Percentiles rank a stretch among this genome's conserved stretches.
phyloP scores from a whole-genome alignment of 2,888 invertebrate species.

The Criorhina ranunculi region DNA sequence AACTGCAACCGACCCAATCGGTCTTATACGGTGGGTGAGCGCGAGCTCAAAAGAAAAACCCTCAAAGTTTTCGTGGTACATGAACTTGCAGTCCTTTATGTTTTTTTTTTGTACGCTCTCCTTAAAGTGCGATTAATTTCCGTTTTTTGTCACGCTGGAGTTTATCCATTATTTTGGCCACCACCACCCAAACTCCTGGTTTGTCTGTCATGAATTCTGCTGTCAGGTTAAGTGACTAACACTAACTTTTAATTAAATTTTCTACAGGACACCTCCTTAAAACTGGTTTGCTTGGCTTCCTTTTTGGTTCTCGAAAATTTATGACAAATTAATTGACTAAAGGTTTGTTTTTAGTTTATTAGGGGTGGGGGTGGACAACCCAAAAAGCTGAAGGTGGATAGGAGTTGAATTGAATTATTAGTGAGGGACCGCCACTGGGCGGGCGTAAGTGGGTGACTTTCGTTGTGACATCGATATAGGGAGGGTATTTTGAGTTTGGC shows the following conservation, averaged over 20 bases:
- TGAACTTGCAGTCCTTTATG: neutral
- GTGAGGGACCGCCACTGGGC: neutral
- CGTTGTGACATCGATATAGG: slow-evolving; percentile 42
- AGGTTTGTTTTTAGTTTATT: slow-evolving; percentile 72
- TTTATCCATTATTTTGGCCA: slow-evolving; percentile 15
- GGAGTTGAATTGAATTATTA: slow-evolving; percentile 32
- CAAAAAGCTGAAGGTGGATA: neutral
- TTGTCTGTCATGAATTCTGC: slow-evolving; percentile 46
- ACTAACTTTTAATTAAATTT: slow-evolving; percentile 76
- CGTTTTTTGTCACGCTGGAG: slow-evolving; percentile 61
- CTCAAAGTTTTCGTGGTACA: slow-evolving; percentile 47
- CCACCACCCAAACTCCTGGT: neutral
- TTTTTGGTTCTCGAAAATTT: slow-evolving; percentile 59
- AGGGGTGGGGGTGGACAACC: slow-evolving; percentile 18
- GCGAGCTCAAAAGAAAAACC: neutral
- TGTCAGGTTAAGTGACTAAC: slow-evolving; percentile 64
- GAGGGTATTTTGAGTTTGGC: slow-evolving; percentile 25
- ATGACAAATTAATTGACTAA: slow-evolving; percentile 73
- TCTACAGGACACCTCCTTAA: slow-evolving; percentile 40
- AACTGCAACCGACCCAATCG: slow-evolving; percentile 37
- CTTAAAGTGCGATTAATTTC: slow-evolving; percentile 75
- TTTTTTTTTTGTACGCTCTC: slow-evolving; percentile 9
- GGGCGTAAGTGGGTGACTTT: neutral
- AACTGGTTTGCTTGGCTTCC: neutral
- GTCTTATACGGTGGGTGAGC: neutral